These are phyloP conservation scores for Meda fulgida DNA, from an alignment of 2,797 vertebrate species.

Conservation along the genomic window DNA sequence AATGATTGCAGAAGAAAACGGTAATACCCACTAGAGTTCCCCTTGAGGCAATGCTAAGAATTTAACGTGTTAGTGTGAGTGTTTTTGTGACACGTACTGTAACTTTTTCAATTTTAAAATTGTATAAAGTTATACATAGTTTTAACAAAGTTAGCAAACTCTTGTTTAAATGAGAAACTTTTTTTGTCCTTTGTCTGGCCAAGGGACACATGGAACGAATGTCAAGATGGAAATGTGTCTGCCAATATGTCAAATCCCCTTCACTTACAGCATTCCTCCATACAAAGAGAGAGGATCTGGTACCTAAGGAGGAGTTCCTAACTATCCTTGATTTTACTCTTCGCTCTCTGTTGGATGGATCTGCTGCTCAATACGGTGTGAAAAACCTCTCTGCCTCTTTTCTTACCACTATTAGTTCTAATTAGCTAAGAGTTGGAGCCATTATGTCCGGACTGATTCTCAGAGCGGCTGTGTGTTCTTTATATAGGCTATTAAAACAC, in stretches of 20 bases:
- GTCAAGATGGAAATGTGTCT: neutral
- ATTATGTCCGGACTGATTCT: slow-evolving; percentile 44
- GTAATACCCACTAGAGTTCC: neutral
- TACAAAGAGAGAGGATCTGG: neutral
- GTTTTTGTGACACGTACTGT: neutral
- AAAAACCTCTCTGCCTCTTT: slow-evolving; percentile 42
- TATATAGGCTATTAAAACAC: slow-evolving; percentile 44
- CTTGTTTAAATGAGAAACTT: neutral
- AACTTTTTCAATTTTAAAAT: neutral
- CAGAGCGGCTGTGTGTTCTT: slow-evolving; percentile 33
- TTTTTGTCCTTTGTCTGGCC: neutral
- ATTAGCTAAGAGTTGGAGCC: slow-evolving; percentile 43
- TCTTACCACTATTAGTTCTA: slow-evolving; percentile 44
- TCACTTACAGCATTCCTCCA: neutral
- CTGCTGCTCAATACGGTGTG: slow-evolving; percentile 22
- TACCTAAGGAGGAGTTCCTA: neutral
- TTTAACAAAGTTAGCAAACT: neutral
- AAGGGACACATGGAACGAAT: neutral
- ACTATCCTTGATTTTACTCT: neutral
- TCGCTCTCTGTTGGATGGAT: slow-evolving; percentile 7
- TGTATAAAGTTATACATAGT: neutral
- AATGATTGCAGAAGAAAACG: neutral
- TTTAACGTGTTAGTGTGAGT: neutral
- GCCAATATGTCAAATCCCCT: neutral
- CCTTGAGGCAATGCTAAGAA: neutral